Evolutionary conservation across 2,888 invertebrate species (phyloP), one percentile per base, ranked within the genome.

Genomic region (Cephonodes hylas): DNA sequence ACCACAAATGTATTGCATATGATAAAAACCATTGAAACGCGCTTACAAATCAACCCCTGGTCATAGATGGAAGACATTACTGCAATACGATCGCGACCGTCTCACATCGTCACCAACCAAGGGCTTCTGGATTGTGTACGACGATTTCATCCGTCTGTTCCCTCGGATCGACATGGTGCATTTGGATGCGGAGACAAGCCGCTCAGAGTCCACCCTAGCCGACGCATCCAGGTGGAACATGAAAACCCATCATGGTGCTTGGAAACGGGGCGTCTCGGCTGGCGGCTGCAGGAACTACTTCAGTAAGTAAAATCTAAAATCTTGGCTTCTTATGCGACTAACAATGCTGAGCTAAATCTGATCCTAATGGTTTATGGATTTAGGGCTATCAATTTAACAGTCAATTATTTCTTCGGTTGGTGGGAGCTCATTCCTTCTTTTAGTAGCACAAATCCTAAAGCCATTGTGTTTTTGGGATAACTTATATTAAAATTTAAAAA

Each of bases 261-360:
- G 98, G 97, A 95, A 96, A 75, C 93, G 95, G 63, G 98, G 98
- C 0, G 97, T 97, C 0, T 95, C 97, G 0, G 97, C 97, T 0
- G 98, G 98, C 2, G 98, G 98, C 38, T 98, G 98, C 83, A 93
- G 97, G 71, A 98, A 98, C 86, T 96, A 97, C 83, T 95, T 95
- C 80, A 94, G 95, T 95, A 76, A 85, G 88, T 84, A 73, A 0
- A 60, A n/a, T n/a, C n/a, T 1, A 22, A 57, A 42, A 13, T 22
- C 23, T 25, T 8, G 0, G 3, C 4, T 1, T n/a, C 38, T 38
- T 1, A n/a, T 38, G n/a, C n/a, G n/a, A 38, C 38, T 38, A 38
- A 38, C n/a, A 38, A 38, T 13, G 13, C 38, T 38, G 13, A 38
- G 3, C n/a, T 2, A 38, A n/a, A 38, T 38, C n/a, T 0, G 13